Evolutionary conservation across 2,888 invertebrate species (phyloP), one percentile per base, ranked within the genome.

Genomic region (Dione vanillae): DNA sequence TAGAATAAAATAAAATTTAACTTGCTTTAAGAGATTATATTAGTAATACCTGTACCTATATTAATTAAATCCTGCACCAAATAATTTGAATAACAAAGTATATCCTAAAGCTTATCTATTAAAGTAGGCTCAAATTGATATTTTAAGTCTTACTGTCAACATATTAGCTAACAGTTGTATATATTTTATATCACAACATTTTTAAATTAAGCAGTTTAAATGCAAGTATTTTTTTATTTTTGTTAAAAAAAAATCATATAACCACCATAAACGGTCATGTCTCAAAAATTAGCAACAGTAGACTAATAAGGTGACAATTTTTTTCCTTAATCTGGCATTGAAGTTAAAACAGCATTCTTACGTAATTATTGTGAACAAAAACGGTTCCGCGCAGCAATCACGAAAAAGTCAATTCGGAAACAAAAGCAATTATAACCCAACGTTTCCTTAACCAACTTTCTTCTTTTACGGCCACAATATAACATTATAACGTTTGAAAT

Each of bases 401-500:
- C 77, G 70, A 69, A 69, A 76, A 77, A 76, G 45, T 43, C 67
- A 76, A 77, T 78, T 79, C 76, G 79, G 76, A 79, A 80, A 79
- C 78, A 71, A 76, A 72, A 78, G 73, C 61, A 76, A 78, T 78
- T 75, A 41, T 68, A 73, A 69, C 58, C 75, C 70, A 77, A 75
- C 64, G 78, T 79, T 80, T 78, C 78, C 79, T 78, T 77, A 77
- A 49, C 49, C 37, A 77, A 82, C 82, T 84, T 83, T 83, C 83
- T 79, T 78, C 74, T 37, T 66, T 56, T 65, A 78, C 59, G 77
- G 76, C 78, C 75, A 41, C 65, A 56, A 61, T 61, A 61, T 61
- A 11, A 45, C 45, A 35, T 61, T 61, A 40, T 35, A 35, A 45
- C 45, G n/a, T 45, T 35, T 45, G 43, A 45, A 45, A 45, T 27